Percentiles rank a stretch among this genome's conserved stretches.
phyloP scores from a whole-genome alignment of 2,113 vertebrate species.

The Peucedramus taeniatus region DNA sequence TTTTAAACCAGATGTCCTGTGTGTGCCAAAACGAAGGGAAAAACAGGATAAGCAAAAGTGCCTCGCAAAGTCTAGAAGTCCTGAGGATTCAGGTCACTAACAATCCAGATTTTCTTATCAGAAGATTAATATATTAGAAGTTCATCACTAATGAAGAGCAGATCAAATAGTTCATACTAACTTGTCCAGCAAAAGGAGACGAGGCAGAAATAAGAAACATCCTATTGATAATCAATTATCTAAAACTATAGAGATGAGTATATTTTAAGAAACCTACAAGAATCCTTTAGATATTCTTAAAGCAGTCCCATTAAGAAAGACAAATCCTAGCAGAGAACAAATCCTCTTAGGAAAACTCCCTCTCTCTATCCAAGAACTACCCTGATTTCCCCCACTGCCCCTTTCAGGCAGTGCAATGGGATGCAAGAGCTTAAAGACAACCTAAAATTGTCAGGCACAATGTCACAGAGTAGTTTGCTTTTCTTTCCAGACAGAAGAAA shows the following conservation, averaged over 20 bases:
- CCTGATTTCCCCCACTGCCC: background rate
- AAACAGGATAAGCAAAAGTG: background rate
- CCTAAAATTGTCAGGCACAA: background rate
- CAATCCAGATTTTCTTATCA: constrained; percentile 18
- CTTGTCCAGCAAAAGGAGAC: background rate
- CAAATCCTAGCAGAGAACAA: background rate
- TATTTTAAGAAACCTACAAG: constrained; percentile 22
- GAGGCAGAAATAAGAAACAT: background rate
- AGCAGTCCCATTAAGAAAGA: background rate
- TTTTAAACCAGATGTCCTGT: background rate
- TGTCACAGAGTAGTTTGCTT: background rate
- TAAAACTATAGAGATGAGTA: background rate
- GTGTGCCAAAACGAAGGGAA: background rate
- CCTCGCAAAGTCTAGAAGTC: background rate
- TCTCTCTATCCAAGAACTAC: background rate
- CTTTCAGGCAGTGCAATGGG: background rate
- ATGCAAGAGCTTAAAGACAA: background rate
- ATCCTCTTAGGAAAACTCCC: constrained; percentile 19
- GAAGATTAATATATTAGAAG: constrained; percentile 45
- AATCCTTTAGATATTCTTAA: constrained; percentile 4
- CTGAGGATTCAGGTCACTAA: constrained; percentile 10
- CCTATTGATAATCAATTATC: background rate
- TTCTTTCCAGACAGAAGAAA: background rate
- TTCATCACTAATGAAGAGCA: background rate
- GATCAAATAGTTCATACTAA: background rate